Conservation (phyloP, 2,888 invertebrate species). For the Salpingus planirostris region DNA sequence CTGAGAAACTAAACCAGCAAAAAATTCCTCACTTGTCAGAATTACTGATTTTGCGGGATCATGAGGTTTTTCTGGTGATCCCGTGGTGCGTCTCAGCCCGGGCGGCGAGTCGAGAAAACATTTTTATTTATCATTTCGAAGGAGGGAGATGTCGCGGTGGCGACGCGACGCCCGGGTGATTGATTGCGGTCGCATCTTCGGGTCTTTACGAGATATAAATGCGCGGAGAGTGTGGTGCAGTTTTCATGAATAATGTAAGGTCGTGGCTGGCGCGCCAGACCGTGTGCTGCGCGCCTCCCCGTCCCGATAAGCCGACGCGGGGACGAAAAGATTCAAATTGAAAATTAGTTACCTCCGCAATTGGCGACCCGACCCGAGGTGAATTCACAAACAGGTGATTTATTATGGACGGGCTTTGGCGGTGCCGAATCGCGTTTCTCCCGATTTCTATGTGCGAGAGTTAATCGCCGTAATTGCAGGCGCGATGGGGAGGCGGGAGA, state of each 20-base stretch:
- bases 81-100: too few relatives aligned
- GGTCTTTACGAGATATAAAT: slow-evolving; percentile 37
- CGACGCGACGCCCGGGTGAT: slow-evolving; percentile 2
- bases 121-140: too few relatives aligned
- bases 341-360: slow-evolving; percentile 40
- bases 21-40: too few relatives aligned
- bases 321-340: slow-evolving; percentile 38
- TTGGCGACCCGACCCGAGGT: slow-evolving; percentile 24
- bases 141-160: too few relatives aligned
- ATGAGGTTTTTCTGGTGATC: too few relatives aligned
- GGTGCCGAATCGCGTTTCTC: too few relatives aligned
- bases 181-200: slow-evolving; percentile 1
- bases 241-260: slow-evolving; percentile 43
- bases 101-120: too few relatives aligned
- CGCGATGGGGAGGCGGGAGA: too few relatives aligned
- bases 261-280: slow-evolving; percentile 34
- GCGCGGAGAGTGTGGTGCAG: slow-evolving; percentile 33
- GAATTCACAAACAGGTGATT: slow-evolving; percentile 23
- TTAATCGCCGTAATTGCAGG: slow-evolving; percentile 7
- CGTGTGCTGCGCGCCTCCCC: slow-evolving; percentile 25
- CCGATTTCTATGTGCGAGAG: slow-evolving; percentile 4
- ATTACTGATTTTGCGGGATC: too few relatives aligned
- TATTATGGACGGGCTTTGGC: slow-evolving; percentile 14
- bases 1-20: too few relatives aligned
- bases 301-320: slow-evolving; percentile 28